Evolutionary conservation across 2,113 vertebrate genomes (phyloP).

Genomic region (Glaucomys volans): DNA sequence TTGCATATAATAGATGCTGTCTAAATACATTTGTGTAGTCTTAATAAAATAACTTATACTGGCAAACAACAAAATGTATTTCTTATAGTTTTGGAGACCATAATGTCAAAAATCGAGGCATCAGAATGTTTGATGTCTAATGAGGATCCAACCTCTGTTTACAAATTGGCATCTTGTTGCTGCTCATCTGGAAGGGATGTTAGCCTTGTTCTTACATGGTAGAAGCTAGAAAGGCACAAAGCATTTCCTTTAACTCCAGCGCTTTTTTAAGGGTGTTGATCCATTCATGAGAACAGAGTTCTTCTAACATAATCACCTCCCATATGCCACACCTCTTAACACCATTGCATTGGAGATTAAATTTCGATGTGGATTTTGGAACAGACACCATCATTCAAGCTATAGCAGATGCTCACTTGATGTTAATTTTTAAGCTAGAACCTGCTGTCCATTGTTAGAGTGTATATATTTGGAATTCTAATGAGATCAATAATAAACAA

Average conservation of each 20-base stretch:
- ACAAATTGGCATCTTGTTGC: background rate
- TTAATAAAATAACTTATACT: background rate
- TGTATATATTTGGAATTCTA: background rate
- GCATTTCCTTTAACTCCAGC: background rate
- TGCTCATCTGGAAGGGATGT: accelerated
- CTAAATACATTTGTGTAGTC: background rate
- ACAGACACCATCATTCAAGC: background rate
- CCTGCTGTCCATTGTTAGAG: background rate
- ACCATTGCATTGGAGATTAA: background rate
- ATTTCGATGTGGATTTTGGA: background rate
- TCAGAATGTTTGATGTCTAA: background rate
- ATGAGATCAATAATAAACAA: background rate
- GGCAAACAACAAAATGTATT: background rate
- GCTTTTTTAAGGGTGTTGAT: background rate
- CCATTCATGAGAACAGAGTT: background rate
- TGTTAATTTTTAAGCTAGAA: background rate
- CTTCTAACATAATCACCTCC: background rate
- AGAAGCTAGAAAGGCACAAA: background rate
- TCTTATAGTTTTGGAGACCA: background rate
- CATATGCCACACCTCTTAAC: background rate
- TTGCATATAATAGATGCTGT: background rate
- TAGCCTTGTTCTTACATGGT: background rate
- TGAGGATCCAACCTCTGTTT: background rate
- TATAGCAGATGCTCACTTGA: background rate
- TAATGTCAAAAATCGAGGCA: background rate